Evolutionary conservation across 2,113 vertebrate species (phyloP), one percentile per base, ranked within the genome.

Genomic region (Synchiropus splendidus): DNA sequence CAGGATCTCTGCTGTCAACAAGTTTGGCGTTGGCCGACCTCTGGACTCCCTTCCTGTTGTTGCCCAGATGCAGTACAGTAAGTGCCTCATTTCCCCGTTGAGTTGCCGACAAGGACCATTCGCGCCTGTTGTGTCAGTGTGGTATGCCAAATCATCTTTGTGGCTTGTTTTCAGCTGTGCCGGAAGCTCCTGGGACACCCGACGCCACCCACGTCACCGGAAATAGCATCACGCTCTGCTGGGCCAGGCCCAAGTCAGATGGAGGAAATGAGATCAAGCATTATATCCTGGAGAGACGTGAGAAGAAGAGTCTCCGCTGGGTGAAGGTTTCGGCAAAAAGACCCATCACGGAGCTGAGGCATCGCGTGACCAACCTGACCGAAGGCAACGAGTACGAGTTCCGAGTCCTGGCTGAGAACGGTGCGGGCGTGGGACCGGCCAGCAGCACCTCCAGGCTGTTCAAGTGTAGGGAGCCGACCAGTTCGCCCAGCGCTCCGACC

Each of bases 351-450:
- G 95, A 99, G 72, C 88, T 90, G 3, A 87, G 95, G 72, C 83
- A 85, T 66, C 90, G 91, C 75, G 91, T 95, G 67, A 92, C 87
- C 17, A 83, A 91, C 44, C 89, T 99, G 40, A 89, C 83, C 8
- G 90, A 97, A 81, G 92, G 92, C 61, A 92, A 99, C 35, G 94
- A 99, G 51, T 99, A 99, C 33, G 95, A 99, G 75, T 99, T 99
- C 89, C 93, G 87, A 2, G 89, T 98, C 58, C 92, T 94, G 89
- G 94, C 95, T 67, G 94, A 99, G 86, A 99, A 99, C 0, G 84
- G 86, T 12, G 95, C 92, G 36, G 95, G 95, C 13, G 49, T 92
- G 2, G 92, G 95, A 63, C 90, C 91, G 27, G 52, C 91, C 51
- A 97, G 95, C 67, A 87, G 80, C 0, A 86, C 90, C 46, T 99